A percentile compares a stretch with the other conserved stretches of the same genome.
These are phyloP conservation scores for Synergus japonicus DNA, from an alignment of 2,888 invertebrate species.

Conservation along the genomic window DNA sequence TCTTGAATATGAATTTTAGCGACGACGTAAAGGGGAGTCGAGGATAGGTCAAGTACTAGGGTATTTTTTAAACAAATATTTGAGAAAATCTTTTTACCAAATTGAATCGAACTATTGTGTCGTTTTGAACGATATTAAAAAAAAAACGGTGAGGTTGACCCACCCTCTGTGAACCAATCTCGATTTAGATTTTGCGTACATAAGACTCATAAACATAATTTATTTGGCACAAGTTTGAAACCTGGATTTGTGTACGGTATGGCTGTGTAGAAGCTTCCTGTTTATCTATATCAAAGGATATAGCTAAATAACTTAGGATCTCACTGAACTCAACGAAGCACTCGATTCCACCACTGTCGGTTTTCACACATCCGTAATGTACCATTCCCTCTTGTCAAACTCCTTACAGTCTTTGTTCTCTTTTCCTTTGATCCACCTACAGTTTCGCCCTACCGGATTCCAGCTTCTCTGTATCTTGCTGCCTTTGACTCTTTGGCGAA, in stretches of 20 bases:
- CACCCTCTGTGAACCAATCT: neutral
- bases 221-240: neutral
- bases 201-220: neutral
- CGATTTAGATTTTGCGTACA: neutral
- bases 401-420: conserved; percentile 30
- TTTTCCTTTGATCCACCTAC: conserved; percentile 39
- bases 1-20: neutral
- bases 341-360: conserved; percentile 84
- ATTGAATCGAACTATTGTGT: too few relatives aligned
- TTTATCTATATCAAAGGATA: conserved; percentile 33
- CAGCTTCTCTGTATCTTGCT: neutral
- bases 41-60: too few relatives aligned
- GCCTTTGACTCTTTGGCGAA: conserved; percentile 31
- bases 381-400: conserved; percentile 71
- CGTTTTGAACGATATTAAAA: too few relatives aligned
- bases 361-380: conserved; percentile 83
- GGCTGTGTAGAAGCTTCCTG: neutral
- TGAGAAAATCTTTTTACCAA: too few relatives aligned
- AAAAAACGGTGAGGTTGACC: too few relatives aligned
- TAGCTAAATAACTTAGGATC: conserved; percentile 50
- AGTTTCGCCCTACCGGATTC: conserved; percentile 21
- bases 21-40: too few relatives aligned
- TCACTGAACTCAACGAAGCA: conserved; percentile 83
- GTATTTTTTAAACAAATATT: too few relatives aligned
- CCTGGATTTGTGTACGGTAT: neutral